phyloP scores from a whole-genome alignment of 1,140 invertebrate genomes.

The Homalodisca vitripennis region DNA sequence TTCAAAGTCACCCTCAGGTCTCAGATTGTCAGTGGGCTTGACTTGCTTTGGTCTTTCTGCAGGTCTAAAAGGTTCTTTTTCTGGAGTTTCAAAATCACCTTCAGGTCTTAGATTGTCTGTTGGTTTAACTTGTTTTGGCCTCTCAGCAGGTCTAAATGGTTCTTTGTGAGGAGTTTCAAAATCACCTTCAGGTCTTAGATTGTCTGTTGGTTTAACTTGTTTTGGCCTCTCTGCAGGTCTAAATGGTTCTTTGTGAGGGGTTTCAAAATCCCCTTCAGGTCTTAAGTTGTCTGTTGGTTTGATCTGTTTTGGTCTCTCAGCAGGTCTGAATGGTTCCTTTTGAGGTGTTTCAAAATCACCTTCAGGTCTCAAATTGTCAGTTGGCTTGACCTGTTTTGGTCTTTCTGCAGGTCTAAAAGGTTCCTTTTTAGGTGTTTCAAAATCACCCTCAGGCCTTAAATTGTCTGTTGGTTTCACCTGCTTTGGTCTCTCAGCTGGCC shows the following conservation, averaged over 20 bases:
- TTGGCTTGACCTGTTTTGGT: slow-evolving; percentile 43
- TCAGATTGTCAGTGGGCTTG: slow-evolving; percentile 54
- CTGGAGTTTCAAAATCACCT: slow-evolving; percentile 53
- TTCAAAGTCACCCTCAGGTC: slow-evolving; percentile 53
- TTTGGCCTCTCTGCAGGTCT: slow-evolving; percentile 42
- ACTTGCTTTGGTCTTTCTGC: slow-evolving; percentile 48
- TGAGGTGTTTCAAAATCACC: slow-evolving; percentile 52
- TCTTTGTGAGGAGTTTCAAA: slow-evolving; percentile 53
- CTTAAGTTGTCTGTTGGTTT: slow-evolving; percentile 54
- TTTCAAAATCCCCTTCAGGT: slow-evolving; percentile 53
- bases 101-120: slow-evolving; percentile 47
- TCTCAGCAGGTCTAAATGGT: slow-evolving; percentile 46
- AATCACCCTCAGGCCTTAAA: slow-evolving; percentile 54
- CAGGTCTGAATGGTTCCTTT: slow-evolving; percentile 36
- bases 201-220: slow-evolving; percentile 58
- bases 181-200: slow-evolving; percentile 61
- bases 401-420: slow-evolving; percentile 49
- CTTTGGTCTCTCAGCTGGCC: slow-evolving; percentile 49
- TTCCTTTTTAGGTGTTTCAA: slow-evolving; percentile 49
- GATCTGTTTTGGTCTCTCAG: slow-evolving; percentile 48
- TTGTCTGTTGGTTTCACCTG: slow-evolving; percentile 48
- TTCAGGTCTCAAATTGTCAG: slow-evolving; percentile 52
- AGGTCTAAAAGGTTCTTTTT: slow-evolving; percentile 38
- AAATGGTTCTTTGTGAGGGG: slow-evolving; percentile 40
- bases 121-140: slow-evolving; percentile 48